Percentiles rank a stretch among this genome's conserved stretches.
Conservation (phyloP, 2,797 vertebrate genomes). For the Loriculus beryllinus region DNA sequence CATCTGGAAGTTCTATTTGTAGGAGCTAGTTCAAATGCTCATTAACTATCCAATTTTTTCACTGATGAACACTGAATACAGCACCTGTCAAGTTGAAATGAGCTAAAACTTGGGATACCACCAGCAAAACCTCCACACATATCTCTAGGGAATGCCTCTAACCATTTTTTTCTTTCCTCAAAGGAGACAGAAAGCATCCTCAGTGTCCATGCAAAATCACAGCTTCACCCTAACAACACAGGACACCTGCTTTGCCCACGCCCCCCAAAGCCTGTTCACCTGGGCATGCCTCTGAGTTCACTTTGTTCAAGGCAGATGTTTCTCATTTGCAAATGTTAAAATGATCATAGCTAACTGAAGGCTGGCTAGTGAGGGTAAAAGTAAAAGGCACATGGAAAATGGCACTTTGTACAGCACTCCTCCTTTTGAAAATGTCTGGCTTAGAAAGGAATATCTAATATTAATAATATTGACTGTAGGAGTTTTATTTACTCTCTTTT, state of each 20-base stretch:
- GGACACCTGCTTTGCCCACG: background rate
- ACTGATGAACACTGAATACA: background rate
- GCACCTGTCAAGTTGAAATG: background rate
- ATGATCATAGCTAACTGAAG: background rate
- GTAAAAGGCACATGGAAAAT: slow-evolving; percentile 25
- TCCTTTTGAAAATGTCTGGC: background rate
- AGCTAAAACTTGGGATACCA: background rate
- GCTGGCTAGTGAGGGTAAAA: background rate
- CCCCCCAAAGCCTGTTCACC: background rate
- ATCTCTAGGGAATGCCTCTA: background rate
- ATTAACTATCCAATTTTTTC: background rate
- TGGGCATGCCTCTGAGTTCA: background rate
- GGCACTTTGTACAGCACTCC: background rate
- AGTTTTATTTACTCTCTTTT: slow-evolving; percentile 27
- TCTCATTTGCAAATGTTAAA: background rate
- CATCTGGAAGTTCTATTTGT: background rate
- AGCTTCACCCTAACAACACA: background rate
- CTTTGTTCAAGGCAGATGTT: background rate
- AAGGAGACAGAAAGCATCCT: background rate
- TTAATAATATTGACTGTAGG: slow-evolving; percentile 3
- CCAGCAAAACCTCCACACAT: background rate
- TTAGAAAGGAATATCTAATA: background rate
- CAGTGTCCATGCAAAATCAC: background rate
- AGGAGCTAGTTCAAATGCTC: background rate
- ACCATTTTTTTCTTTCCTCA: background rate